Base-by-base conservation (phyloP, 2,888 invertebrate species). In the Sinotaia quadrata region DNA sequence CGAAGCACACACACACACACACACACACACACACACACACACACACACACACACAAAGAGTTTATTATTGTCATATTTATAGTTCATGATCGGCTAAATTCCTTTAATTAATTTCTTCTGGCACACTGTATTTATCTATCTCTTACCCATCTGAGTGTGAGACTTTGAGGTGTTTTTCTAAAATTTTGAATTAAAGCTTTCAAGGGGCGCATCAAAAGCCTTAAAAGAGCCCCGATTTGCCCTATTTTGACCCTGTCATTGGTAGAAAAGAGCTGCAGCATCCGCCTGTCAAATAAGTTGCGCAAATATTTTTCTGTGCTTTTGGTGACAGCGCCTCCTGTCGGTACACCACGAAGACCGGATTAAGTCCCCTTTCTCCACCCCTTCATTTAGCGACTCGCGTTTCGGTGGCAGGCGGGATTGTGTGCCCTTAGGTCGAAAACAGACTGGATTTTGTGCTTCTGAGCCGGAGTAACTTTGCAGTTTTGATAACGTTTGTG, bases 281-380 rank as follows among this genome's bases (percentile, higher is more conserved):
- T 15, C 27, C 10, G 51, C 10, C 27, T 31, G 27, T n/a, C 27
- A 54, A 54, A 54, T 54, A 54, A 54, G 54, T 54, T 54, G 24
- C 54, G 31, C 54, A 54, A 54, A 54, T 54, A 54, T 21, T 54
- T 54, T 54, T 31, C 8, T 29, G 54, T 15, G 24, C 47, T 31
- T 54, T 54, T 5, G 54, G 27, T 54, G 54, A 54, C 54, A 54
- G 5, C 8, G 54, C 18, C 54, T 24, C 31, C 54, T 54, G 54
- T 31, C 29, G 18, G 54, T 24, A 24, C 27, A 31, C 21, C 27
- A 24, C 18, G 27, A 29, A 24, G 54, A 24, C 27, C 8, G 54
- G 54, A 54, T 54, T 54, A 54, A 29, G 27, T 24, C 27, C 41
- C 54, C 27, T 54, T 5, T 24, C 27, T 54, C 54, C 54, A 54